Conservation (phyloP, 2,888 invertebrate genomes). For the Drosophila aldrichi region DNA sequence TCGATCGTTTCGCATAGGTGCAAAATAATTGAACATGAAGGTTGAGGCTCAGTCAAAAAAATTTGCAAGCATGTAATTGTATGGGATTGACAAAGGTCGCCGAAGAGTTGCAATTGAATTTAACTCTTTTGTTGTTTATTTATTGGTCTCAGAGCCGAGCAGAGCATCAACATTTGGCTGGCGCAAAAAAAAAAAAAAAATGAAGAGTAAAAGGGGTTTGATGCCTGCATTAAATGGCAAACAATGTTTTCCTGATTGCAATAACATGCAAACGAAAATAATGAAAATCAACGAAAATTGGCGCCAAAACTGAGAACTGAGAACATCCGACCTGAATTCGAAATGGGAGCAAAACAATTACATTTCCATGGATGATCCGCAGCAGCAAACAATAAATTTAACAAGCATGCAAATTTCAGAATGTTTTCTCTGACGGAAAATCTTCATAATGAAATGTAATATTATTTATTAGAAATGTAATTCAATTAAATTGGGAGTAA, state of each 20-base stretch:
- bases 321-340: constrained; percentile 6
- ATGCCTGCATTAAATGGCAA: constrained; percentile 57
- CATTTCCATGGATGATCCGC: constrained; percentile 5
- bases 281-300: constrained; percentile 44
- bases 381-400: constrained; percentile 27
- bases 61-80: constrained; percentile 85
- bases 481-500: not conserved
- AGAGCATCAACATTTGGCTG: constrained; percentile 25
- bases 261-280: constrained; percentile 71
- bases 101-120: constrained; percentile 69
- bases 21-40: constrained; percentile 77
- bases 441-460: not conserved
- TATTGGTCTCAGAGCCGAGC: constrained; percentile 65
- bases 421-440: not conserved
- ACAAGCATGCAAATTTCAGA: constrained; percentile 48
- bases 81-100: constrained; percentile 64
- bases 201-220: constrained; percentile 57
- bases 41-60: constrained; percentile 60
- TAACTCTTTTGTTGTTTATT: constrained; percentile 80
- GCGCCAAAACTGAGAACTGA: constrained; percentile 59
- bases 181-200: constrained; percentile 9
- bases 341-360: constrained; percentile 14
- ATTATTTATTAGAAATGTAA: not conserved
- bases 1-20: constrained; percentile 74
- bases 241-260: constrained; percentile 75